Percentiles rank a stretch among this genome's conserved stretches.
These are phyloP conservation scores for Enteromius treurensis DNA, from an alignment of 2,797 vertebrate genomes.

Conservation along the genomic window DNA sequence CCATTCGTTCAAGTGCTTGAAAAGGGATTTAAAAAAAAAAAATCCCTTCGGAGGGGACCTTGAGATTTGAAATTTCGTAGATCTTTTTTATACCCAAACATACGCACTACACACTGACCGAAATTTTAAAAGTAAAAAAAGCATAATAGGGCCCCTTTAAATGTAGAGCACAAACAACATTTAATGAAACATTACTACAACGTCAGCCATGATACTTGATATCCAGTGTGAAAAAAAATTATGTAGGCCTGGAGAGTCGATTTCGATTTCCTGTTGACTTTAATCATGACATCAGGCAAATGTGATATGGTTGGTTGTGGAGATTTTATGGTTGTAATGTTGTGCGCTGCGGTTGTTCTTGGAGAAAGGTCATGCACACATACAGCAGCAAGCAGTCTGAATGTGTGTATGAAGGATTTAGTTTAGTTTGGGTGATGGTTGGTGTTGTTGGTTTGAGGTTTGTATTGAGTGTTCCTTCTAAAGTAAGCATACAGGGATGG, in stretches of 20 bases:
- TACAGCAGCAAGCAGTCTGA: not conserved
- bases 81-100: too few species aligned
- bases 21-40: too few species aligned
- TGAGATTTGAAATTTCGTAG: too few species aligned
- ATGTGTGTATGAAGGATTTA: not conserved
- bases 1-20: too few species aligned
- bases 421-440: not conserved
- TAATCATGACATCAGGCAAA: not conserved
- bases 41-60: too few species aligned
- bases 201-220: not conserved
- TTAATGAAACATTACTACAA: not conserved
- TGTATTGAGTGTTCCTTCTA: not conserved
- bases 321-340: constrained; percentile 12
- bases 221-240: too few species aligned
- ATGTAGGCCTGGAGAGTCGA: not conserved
- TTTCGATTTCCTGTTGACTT: constrained; percentile 16
- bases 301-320: not conserved
- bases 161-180: not conserved
- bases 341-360: not conserved
- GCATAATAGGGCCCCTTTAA: not conserved
- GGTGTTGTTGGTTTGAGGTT: not conserved
- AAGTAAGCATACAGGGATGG: not conserved
- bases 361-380: not conserved
- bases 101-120: too few species aligned
- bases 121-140: too few species aligned